A percentile compares a stretch with the other conserved stretches of the same genome.
These are phyloP conservation scores for Agelas oroides DNA, from an alignment of 37 sponge, comb jelly and placozoan genomes.

Conservation along the genomic window DNA sequence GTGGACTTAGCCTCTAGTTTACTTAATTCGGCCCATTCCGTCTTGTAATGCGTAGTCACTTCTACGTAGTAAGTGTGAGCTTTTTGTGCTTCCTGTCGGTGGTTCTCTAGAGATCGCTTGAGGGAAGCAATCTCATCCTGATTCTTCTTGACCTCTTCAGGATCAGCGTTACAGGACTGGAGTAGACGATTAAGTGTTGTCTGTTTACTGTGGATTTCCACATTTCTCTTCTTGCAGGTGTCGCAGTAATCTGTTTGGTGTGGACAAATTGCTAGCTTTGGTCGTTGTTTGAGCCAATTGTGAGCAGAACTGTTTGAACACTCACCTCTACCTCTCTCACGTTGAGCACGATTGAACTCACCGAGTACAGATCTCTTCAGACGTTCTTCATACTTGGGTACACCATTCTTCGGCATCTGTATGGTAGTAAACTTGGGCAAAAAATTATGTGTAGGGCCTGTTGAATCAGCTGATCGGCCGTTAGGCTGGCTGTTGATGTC, in stretches of 20 bases:
- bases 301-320: not conserved
- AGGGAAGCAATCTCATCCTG: not conserved
- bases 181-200: slow-evolving; percentile 34
- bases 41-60: not conserved
- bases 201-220: not conserved
- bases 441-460: slow-evolving; percentile 28
- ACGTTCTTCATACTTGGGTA: slow-evolving; percentile 23
- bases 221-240: slow-evolving; percentile 14
- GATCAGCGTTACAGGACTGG: not conserved
- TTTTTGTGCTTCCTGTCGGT: slow-evolving; percentile 31
- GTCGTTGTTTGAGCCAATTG: slow-evolving; percentile 44
- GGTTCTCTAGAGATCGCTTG: not conserved
- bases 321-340: not conserved
- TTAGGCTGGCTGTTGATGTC: slow-evolving; percentile 52
- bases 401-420: slow-evolving; percentile 23
- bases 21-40: not conserved
- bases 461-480: slow-evolving; percentile 34
- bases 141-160: not conserved
- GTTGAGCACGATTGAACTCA: slow-evolving; percentile 18
- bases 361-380: slow-evolving; percentile 29
- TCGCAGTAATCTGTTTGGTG: slow-evolving; percentile 57
- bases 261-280: slow-evolving; percentile 33
- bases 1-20: not conserved
- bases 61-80: slow-evolving; percentile 22
- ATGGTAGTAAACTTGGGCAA: slow-evolving; percentile 35